Evolutionary conservation across 2,888 invertebrate species (phyloP), one percentile per base, ranked within the genome.

Genomic region (Lasius platythorax): DNA sequence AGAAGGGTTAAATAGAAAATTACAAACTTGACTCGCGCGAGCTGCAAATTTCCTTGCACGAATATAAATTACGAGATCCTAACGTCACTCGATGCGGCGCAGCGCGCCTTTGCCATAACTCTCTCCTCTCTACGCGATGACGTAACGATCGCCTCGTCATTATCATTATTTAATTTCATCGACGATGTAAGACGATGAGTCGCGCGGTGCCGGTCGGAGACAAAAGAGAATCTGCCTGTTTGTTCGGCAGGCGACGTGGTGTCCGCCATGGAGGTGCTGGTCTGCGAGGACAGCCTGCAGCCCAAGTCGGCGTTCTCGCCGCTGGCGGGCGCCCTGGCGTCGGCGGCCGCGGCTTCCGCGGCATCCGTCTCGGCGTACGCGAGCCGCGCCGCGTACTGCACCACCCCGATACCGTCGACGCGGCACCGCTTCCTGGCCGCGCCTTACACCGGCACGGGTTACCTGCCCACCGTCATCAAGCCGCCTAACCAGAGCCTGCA

Each of bases 261-360:
- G 0, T 97, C 98, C 90, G 98, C 99, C 0, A 99, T 99, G 97
- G 99, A 99, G 93, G 97, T 98, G 93, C 97, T 99, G 96, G 96
- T 98, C 18, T 97, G 97, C 87, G 97, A 97, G 1, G 96, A 96
- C 85, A 94, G 92, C 84, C 96, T 96, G 78, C 96, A 96, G 87
- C 96, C 96, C 0, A 96, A 96, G 82, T 98, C 98, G 0, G 98
- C 98, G 9, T 98, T 98, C 94, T 97, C 98, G 1, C 98, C 98
- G 0, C 94, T 98, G 87, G 96, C 96, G 95, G 89, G 96, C 95
- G 93, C 94, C 9, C 72, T 94, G 82, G 94, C 94, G 23, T 94
- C 94, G 9, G 93, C 93, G 12, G 93, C 94, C 23, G 93, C 93
- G 43, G 91, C 93, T 12, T 92, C 94, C n/a, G 93, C 93, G 9